These are phyloP conservation scores for Colius striatus DNA, from an alignment of 2,113 vertebrate genomes.

Conservation along the genomic window DNA sequence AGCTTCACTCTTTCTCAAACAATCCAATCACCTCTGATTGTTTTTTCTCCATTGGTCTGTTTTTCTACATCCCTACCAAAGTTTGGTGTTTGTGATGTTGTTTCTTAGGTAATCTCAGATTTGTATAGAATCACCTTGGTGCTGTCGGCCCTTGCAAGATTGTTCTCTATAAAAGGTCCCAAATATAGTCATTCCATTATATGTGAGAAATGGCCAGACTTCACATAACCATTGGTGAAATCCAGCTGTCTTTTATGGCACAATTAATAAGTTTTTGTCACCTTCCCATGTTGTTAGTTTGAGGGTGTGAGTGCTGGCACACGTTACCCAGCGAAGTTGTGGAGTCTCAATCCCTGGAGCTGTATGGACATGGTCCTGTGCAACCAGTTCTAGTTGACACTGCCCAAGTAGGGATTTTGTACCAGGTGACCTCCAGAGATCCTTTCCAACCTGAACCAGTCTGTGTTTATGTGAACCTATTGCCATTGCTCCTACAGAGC, in stretches of 20 bases:
- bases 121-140: background rate
- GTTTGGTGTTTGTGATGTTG: background rate
- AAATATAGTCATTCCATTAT: background rate
- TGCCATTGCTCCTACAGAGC: background rate
- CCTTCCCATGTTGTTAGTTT: background rate
- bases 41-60: background rate
- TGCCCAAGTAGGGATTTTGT: background rate
- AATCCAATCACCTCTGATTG: background rate
- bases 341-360: background rate
- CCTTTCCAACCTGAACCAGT: background rate
- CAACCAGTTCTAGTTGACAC: background rate
- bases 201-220: background rate
- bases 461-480: background rate
- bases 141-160: background rate
- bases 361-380: background rate
- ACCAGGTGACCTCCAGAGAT: background rate
- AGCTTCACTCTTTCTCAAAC: background rate
- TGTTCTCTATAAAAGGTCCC: background rate
- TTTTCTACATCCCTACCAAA: background rate
- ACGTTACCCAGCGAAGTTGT: background rate
- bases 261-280: background rate
- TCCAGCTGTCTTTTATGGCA: background rate
- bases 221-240: background rate
- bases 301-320: fast-evolving
- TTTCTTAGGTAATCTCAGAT: background rate